Evolutionary conservation across 2,888 invertebrate species (phyloP).

Genomic region (Alitta virens): DNA sequence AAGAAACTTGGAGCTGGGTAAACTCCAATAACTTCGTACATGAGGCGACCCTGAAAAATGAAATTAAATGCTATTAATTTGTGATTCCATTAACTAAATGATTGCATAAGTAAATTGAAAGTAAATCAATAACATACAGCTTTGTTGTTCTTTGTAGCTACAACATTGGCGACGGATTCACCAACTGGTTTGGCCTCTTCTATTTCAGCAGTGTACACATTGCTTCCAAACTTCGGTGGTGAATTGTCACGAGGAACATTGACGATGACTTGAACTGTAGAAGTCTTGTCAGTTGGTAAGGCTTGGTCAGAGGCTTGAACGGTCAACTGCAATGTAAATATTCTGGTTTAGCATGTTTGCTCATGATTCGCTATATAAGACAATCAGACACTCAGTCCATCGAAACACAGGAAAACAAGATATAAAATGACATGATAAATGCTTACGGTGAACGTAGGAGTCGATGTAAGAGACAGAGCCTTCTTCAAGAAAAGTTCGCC

Average conservation of each 20-base stretch:
- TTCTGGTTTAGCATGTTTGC: too few relatives aligned
- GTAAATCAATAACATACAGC: conserved; percentile 19
- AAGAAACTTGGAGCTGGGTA: conserved; percentile 41
- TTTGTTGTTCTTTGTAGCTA: conserved; percentile 22
- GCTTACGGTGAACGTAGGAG: conserved; percentile 37
- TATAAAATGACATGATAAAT: too few relatives aligned
- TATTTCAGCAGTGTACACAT: conserved; percentile 22
- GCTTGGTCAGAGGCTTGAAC: conserved; percentile 31
- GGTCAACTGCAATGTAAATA: conserved; percentile 28
- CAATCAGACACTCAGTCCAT: too few relatives aligned
- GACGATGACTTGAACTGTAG: conserved; percentile 23
- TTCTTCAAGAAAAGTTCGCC: conserved; percentile 38
- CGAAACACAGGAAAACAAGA: too few relatives aligned
- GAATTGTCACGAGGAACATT: conserved; percentile 27
- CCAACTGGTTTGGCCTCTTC: conserved; percentile 17
- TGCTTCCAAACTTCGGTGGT: conserved; percentile 26
- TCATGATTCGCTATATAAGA: too few relatives aligned
- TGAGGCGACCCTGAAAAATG: conserved; percentile 23
- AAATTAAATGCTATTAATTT: neutral
- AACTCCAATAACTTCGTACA: conserved; percentile 32
- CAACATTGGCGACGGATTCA: conserved; percentile 17
- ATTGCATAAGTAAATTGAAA: too few relatives aligned
- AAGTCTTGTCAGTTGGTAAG: conserved; percentile 23
- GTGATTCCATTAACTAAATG: too few relatives aligned
- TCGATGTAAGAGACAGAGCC: conserved; percentile 33